Percentiles rank a stretch among this genome's conserved stretches.
Evolutionary conservation across 2,797 vertebrate species (phyloP).

Genomic region (Ctenochaetus hawaiiensis): DNA sequence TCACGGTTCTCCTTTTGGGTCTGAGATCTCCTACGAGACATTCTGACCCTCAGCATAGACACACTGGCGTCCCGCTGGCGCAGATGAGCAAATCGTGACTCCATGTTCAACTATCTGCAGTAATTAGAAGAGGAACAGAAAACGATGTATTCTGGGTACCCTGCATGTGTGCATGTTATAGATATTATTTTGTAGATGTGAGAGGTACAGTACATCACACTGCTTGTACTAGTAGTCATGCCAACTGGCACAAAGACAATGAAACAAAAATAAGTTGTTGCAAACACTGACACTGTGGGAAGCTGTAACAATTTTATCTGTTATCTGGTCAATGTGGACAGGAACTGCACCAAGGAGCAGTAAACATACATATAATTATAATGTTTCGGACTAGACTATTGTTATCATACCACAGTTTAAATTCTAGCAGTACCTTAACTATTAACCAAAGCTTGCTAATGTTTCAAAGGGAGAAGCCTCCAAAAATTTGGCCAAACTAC

Average conservation of each 20-base stretch:
- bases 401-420: too few species aligned
- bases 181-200: background rate
- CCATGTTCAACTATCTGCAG: constrained; percentile 74
- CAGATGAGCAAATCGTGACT: constrained; percentile 84
- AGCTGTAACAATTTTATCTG: too few species aligned
- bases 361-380: too few species aligned
- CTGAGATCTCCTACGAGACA: constrained; percentile 89
- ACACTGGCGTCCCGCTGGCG: constrained; percentile 89
- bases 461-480: too few species aligned
- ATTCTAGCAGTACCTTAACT: too few species aligned
- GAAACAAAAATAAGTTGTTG: background rate
- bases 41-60: constrained; percentile 88
- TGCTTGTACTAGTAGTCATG: background rate
- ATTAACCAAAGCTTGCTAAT: too few species aligned
- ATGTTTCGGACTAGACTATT: too few species aligned
- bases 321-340: too few species aligned
- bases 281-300: too few species aligned
- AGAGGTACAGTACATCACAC: background rate
- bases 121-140: background rate
- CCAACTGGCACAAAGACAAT: background rate
- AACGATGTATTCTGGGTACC: background rate
- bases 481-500: too few species aligned
- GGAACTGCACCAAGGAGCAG: too few species aligned
- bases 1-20: constrained; percentile 92
- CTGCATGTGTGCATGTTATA: background rate